phyloP scores from a whole-genome alignment of 1,140 invertebrate genomes.

The Lanistes nyassanus region DNA sequence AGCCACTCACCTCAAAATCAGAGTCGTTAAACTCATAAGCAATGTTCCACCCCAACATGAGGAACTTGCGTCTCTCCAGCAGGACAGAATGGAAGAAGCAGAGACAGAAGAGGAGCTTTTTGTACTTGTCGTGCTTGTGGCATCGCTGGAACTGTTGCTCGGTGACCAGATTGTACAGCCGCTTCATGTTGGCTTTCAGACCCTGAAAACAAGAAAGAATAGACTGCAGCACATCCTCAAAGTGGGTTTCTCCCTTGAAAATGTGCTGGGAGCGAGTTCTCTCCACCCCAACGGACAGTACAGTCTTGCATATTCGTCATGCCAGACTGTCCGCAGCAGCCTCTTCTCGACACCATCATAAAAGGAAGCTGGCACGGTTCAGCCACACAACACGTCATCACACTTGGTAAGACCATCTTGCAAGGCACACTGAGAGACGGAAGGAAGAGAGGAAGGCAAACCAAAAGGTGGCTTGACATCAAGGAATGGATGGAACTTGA shows the following conservation, averaged over 20 bases:
- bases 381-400: no score
- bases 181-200: slow-evolving; percentile 68
- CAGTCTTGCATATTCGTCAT: no score
- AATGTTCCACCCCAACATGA: slow-evolving; percentile 70
- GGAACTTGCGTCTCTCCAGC: slow-evolving; percentile 68
- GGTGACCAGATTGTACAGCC: slow-evolving; percentile 65
- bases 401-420: no score
- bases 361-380: no score
- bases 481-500: no score
- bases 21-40: slow-evolving; percentile 84
- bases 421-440: no score
- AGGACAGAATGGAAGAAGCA: slow-evolving; percentile 70
- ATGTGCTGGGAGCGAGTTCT: no score
- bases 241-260: background rate
- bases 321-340: no score
- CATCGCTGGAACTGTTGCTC: slow-evolving; percentile 64
- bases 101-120: slow-evolving; percentile 67
- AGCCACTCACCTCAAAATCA: slow-evolving; percentile 80
- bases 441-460: no score
- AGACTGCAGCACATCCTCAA: background rate
- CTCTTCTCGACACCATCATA: no score
- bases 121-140: slow-evolving; percentile 67
- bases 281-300: no score
- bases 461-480: no score
- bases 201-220: slow-evolving; percentile 56